These are phyloP conservation scores for Boulengeromyrus knoepffleri DNA, from an alignment of 2,113 vertebrate genomes.

Conservation along the genomic window DNA sequence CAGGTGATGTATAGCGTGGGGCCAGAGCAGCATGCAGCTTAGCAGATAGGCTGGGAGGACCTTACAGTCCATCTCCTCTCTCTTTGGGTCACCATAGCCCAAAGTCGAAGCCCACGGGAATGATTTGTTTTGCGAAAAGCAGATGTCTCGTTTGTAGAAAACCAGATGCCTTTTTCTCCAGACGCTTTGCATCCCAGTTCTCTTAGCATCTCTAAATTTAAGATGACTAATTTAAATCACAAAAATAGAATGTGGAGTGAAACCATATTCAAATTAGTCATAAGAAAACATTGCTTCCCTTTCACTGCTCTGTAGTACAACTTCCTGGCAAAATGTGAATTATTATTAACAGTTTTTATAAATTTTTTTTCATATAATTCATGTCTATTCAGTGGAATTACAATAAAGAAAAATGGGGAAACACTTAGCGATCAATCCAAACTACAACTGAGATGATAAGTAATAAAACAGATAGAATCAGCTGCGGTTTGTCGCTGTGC, in stretches of 20 bases:
- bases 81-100: background rate
- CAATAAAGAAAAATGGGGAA: constrained; percentile 21
- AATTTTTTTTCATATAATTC: background rate
- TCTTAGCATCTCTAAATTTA: background rate
- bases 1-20: background rate
- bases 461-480: constrained; percentile 30
- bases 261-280: background rate
- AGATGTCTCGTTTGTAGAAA: background rate
- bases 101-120: background rate
- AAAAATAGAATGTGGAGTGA: background rate
- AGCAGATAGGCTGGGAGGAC: background rate
- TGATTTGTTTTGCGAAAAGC: background rate
- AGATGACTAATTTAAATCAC: background rate
- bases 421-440: constrained; percentile 27
- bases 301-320: background rate
- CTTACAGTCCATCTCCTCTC: background rate
- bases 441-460: background rate
- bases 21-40: background rate
- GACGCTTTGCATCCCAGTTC: background rate
- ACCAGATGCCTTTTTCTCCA: background rate
- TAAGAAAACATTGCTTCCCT: background rate
- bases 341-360: background rate
- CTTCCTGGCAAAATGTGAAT: background rate
- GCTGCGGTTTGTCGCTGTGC: constrained; percentile 30
- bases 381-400: constrained; percentile 16